Evolutionary conservation across 2,888 invertebrate genomes (phyloP).

Genomic region (Branchipolynoe longqiensis): DNA sequence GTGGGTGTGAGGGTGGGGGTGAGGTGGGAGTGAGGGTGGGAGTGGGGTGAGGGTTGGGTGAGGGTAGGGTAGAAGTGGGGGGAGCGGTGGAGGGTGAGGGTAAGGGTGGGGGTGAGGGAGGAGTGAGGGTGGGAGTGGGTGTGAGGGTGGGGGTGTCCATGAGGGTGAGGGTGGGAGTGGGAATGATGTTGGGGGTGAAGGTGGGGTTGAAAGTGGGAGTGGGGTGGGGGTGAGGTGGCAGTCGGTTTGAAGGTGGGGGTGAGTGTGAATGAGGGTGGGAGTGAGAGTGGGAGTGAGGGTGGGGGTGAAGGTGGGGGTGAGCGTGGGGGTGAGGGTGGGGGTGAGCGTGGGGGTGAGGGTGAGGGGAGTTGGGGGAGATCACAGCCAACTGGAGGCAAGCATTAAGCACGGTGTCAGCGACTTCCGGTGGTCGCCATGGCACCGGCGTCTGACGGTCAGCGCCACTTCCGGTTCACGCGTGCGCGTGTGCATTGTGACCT

Average conservation of each 20-base stretch:
- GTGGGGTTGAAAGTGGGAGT: background rate
- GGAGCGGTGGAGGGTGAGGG: no score
- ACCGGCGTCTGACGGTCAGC: background rate
- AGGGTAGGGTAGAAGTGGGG: no score
- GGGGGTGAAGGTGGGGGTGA: background rate
- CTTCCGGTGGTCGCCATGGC: slow-evolving; percentile 34
- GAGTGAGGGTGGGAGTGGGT: no score
- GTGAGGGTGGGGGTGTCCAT: no score
- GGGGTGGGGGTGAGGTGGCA: no score
- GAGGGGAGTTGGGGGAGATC: background rate
- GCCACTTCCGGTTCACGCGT: slow-evolving; percentile 23
- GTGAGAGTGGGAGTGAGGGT: background rate
- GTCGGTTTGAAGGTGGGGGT: no score
- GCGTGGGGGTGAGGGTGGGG: background rate
- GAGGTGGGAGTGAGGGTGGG: no score
- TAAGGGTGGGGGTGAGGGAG: no score
- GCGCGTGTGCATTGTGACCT: background rate
- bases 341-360: background rate
- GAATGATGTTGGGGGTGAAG: no score
- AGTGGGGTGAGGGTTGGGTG: no score
- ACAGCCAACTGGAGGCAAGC: background rate
- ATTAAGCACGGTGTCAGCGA: background rate
- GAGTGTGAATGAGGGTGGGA: background rate
- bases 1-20: no score
- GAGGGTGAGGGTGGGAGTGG: no score